Conservation (phyloP, 2,113 vertebrate species). For the Rhabdornis inornatus region DNA sequence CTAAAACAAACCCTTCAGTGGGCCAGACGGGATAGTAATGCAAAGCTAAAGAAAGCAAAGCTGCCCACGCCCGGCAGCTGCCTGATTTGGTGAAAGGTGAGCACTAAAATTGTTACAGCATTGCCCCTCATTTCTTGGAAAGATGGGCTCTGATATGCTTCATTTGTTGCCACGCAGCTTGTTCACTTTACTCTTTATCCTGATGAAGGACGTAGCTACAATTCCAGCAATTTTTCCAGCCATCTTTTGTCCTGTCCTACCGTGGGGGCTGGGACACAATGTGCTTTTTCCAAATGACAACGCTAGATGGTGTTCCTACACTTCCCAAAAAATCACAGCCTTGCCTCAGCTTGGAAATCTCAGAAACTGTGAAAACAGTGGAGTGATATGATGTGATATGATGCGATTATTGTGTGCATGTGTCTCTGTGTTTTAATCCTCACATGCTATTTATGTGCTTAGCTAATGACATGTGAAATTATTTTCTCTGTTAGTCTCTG, state of each 20-base stretch:
- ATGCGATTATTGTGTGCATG: background rate
- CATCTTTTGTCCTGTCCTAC: background rate
- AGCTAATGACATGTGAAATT: background rate
- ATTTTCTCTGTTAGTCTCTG: background rate
- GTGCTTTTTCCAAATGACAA: background rate
- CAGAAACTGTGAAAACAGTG: background rate
- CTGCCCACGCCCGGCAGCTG: background rate
- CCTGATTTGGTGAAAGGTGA: background rate
- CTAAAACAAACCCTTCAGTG: background rate
- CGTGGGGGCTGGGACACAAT: fast-evolving
- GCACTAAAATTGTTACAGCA: background rate
- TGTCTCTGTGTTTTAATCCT: background rate
- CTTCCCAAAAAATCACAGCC: background rate
- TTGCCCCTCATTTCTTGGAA: background rate
- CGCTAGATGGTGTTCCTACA: slow-evolving; percentile 53
- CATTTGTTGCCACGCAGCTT: background rate
- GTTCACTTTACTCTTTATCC: fast-evolving
- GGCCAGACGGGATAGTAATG: background rate
- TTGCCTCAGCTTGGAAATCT: background rate
- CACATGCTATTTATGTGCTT: background rate
- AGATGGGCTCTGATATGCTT: background rate
- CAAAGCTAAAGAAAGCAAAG: background rate
- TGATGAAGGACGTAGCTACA: fast-evolving
- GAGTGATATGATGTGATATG: background rate
- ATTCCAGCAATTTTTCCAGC: fast-evolving